A percentile compares a stretch with the other conserved stretches of the same genome.
These are phyloP conservation scores for Autographa gamma DNA, from an alignment of 2,888 invertebrate species.

Conservation along the genomic window DNA sequence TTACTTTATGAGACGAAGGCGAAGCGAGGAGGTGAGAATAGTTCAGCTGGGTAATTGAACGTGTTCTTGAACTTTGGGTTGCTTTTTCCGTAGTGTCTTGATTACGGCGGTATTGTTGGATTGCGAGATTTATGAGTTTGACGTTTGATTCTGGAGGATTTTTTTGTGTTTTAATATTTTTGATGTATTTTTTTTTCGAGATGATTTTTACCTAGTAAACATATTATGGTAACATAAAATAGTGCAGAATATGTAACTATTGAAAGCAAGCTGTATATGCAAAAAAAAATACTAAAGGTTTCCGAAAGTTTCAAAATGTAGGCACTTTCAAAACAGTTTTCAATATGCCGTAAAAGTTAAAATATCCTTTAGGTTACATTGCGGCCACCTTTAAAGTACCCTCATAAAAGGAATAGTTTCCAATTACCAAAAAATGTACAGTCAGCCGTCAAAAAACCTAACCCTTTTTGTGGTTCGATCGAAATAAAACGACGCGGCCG, in stretches of 20 bases:
- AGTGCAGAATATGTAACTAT: too few species aligned
- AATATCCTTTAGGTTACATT: conserved; percentile 41
- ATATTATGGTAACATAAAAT: too few species aligned
- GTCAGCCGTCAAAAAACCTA: conserved; percentile 59
- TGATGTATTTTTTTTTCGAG: not conserved
- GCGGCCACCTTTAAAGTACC: conserved; percentile 49
- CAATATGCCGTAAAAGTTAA: conserved; percentile 46
- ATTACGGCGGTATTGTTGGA: conserved; percentile 32
- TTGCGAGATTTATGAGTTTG: conserved; percentile 7
- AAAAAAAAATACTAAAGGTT: not conserved
- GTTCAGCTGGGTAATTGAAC: conserved; percentile 61
- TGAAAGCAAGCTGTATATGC: too few species aligned
- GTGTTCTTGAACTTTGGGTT: conserved; percentile 49
- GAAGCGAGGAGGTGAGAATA: conserved; percentile 70
- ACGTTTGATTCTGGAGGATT: not conserved
- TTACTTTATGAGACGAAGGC: conserved; percentile 71
- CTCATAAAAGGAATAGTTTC: conserved; percentile 61
- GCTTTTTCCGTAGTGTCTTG: conserved; percentile 41
- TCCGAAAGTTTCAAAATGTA: not conserved
- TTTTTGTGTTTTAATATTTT: not conserved
- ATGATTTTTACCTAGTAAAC: too few species aligned
- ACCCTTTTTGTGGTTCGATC: conserved; percentile 72
- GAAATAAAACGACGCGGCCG: conserved; percentile 77
- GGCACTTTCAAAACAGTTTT: conserved; percentile 35
- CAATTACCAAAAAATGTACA: conserved; percentile 66